These are phyloP conservation scores for Brienomyrus longianalis DNA, from an alignment of 2,113 vertebrate species.

Conservation along the genomic window DNA sequence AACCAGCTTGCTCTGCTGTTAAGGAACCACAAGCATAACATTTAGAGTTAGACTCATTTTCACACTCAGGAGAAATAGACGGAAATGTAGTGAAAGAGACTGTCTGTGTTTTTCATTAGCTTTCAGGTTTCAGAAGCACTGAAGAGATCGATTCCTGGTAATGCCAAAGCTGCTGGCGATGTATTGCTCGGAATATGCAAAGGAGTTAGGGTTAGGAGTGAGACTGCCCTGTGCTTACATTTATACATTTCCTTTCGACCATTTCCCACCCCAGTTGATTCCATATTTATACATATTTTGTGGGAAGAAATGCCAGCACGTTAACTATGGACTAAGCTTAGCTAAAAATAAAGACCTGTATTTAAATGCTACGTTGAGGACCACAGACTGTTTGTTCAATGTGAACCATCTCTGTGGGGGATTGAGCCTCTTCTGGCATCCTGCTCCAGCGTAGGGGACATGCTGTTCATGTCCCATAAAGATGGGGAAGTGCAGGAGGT, in stretches of 20 bases:
- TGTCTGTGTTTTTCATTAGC: not conserved
- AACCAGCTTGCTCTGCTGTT: not conserved
- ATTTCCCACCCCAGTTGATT: not conserved
- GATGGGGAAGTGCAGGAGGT: constrained; percentile 58
- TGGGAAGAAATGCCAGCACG: not conserved
- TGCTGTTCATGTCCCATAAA: constrained; percentile 42
- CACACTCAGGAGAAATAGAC: not conserved
- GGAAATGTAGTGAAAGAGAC: not conserved
- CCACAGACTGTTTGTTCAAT: constrained; percentile 13
- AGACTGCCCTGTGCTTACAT: not conserved
- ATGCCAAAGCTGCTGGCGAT: not conserved
- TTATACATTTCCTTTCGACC: not conserved
- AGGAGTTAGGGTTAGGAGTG: not conserved
- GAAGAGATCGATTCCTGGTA: not conserved
- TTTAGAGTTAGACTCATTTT: not conserved
- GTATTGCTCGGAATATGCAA: not conserved
- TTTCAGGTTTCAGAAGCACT: not conserved
- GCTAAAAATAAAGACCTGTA: constrained; percentile 18
- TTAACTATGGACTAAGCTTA: not conserved
- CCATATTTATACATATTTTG: not conserved
- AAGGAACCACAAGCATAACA: not conserved
- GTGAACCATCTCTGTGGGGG: not conserved
- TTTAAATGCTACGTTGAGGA: not conserved
- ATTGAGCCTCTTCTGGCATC: not conserved
- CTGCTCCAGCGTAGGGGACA: constrained; percentile 14